Conservation (phyloP, 2,888 invertebrate genomes). For the Itoplectis maculator region DNA sequence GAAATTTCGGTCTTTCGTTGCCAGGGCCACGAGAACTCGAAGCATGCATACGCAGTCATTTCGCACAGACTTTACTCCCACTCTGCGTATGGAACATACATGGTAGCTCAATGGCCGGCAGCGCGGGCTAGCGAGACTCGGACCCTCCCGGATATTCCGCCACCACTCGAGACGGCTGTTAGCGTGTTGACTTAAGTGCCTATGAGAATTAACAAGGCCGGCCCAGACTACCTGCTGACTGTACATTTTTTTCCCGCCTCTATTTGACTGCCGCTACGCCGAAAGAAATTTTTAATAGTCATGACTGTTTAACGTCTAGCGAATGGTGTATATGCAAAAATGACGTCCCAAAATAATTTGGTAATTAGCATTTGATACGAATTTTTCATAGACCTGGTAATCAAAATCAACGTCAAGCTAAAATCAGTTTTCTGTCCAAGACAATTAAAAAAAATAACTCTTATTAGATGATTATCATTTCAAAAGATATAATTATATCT, state of each 20-base stretch:
- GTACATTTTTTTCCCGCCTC: constrained; percentile 55
- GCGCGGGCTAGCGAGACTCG: constrained; percentile 53
- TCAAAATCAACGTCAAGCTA: too few relatives aligned
- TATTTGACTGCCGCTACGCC: constrained; percentile 66
- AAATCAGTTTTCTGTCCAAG: too few relatives aligned
- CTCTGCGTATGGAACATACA: constrained; percentile 39
- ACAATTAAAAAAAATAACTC: too few relatives aligned
- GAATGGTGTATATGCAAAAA: neutral
- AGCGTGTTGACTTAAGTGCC: constrained; percentile 79
- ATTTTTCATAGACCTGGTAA: too few relatives aligned
- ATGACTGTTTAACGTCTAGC: constrained; percentile 1
- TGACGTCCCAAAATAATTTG: neutral
- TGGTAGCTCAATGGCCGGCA: constrained; percentile 57
- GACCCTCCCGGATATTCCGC: constrained; percentile 74
- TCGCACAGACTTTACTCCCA: constrained; percentile 48
- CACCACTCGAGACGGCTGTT: constrained; percentile 80
- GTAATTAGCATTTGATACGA: neutral
- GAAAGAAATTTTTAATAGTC: constrained; percentile 66
- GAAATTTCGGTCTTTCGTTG: constrained; percentile 45
- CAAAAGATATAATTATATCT: too few relatives aligned
- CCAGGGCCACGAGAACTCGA: constrained; percentile 29
- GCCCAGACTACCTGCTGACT: constrained; percentile 65
- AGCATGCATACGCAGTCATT: constrained; percentile 43
- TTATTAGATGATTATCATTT: too few relatives aligned
- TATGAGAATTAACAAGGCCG: constrained; percentile 79